Percentiles rank a stretch among this genome's conserved stretches.
Evolutionary conservation across 2,113 vertebrate genomes (phyloP).

Genomic region (Paralichthys olivaceus): DNA sequence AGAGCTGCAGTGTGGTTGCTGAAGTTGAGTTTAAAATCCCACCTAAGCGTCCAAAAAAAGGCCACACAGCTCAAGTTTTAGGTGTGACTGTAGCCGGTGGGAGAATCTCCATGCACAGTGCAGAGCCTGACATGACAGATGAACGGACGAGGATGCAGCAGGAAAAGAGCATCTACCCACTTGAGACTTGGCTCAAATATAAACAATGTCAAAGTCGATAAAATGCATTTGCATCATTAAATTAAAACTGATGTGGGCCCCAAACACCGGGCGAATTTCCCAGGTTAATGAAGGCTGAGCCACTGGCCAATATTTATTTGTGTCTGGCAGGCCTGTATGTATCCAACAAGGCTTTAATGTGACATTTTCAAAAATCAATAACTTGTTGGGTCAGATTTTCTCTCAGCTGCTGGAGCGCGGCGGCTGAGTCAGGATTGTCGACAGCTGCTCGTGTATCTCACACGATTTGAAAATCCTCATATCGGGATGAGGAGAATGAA

Average conservation of each 20-base stretch:
- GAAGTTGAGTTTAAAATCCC: no score
- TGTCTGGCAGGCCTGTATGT: constrained; percentile 40
- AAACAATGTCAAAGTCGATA: constrained; percentile 54
- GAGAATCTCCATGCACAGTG: not conserved
- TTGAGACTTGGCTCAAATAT: constrained; percentile 39
- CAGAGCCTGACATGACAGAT: not conserved
- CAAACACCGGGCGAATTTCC: constrained; percentile 37
- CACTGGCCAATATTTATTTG: constrained; percentile 59
- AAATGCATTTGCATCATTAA: constrained; percentile 36
- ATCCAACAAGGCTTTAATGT: constrained; percentile 57
- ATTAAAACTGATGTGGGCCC: constrained; percentile 49
- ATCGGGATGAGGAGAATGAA: not conserved
- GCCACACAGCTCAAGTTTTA: no score
- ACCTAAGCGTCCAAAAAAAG: no score
- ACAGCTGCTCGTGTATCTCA: constrained; percentile 49
- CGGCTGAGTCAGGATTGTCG: constrained; percentile 25
- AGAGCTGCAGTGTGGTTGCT: not conserved
- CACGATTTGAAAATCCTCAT: constrained; percentile 25
- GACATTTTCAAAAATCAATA: constrained; percentile 77
- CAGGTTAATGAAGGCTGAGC: constrained; percentile 55
- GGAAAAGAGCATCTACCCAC: constrained; percentile 26
- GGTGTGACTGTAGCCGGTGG: no score
- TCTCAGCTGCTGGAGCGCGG: constrained; percentile 27
- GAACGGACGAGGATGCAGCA: not conserved
- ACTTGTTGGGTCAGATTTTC: constrained; percentile 39